Conservation (phyloP, 53 echinoderm and acorn worm species). For the Hippasteria phrygiana region DNA sequence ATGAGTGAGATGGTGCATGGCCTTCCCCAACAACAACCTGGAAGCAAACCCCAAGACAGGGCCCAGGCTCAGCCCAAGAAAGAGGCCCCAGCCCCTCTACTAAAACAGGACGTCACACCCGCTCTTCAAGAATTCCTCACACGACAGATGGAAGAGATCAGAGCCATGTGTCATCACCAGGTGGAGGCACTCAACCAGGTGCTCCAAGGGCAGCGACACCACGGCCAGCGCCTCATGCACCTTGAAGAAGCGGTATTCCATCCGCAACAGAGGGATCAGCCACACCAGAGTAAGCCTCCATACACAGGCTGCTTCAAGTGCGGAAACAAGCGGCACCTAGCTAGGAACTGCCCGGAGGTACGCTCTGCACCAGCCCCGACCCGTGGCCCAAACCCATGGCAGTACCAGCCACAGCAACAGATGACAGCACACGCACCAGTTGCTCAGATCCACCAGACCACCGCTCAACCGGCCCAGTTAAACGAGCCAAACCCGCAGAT, state of each 20-base stretch:
- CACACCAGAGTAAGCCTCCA: neutral
- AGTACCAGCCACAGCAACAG: neutral
- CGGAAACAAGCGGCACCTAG: neutral
- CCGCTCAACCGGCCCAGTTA: neutral
- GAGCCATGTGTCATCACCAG: neutral
- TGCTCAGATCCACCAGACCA: neutral
- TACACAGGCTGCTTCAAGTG: constrained; percentile 2
- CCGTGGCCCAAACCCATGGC: neutral
- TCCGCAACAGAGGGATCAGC: neutral
- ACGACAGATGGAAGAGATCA: neutral
- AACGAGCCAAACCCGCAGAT: constrained; percentile 20
- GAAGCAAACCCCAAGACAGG: neutral
- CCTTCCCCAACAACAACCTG: neutral
- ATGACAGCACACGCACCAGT: neutral
- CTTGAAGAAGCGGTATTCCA: neutral
- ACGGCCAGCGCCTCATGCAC: neutral
- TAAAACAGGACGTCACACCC: neutral
- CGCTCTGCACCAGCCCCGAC: neutral
- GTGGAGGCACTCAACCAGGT: neutral
- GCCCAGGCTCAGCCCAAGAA: neutral
- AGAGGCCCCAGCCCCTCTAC: neutral
- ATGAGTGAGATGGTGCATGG: neutral
- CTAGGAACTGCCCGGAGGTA: neutral
- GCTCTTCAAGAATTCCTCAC: neutral
- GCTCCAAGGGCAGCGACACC: neutral